These are phyloP conservation scores for Pseudomyrmex dendroicus DNA, from an alignment of 1,140 invertebrate genomes.

Conservation along the genomic window DNA sequence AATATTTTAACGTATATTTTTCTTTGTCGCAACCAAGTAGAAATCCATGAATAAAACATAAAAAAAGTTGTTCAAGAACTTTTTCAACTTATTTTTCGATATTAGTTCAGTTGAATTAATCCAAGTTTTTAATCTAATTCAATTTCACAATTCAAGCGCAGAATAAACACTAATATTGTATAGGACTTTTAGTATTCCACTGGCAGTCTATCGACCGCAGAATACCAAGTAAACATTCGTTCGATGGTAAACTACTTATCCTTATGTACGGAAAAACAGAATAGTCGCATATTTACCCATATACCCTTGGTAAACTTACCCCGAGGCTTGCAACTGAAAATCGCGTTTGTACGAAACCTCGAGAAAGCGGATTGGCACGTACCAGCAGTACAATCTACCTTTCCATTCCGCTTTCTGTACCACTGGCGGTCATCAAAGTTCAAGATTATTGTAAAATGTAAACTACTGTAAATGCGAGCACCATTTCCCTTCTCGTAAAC, in stretches of 20 bases:
- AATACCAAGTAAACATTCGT: constrained; percentile 31
- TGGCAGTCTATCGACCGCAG: constrained; percentile 14
- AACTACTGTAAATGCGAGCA: constrained; percentile 34
- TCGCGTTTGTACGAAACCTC: constrained; percentile 49
- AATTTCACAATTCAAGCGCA: constrained; percentile 18
- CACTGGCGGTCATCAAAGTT: constrained; percentile 48
- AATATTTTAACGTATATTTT: not conserved
- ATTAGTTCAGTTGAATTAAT: not conserved
- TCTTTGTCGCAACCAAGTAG: too few relatives aligned
- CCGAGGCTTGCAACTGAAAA: constrained; percentile 28
- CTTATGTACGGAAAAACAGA: constrained; percentile 46
- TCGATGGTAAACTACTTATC: constrained; percentile 40
- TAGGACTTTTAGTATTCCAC: constrained; percentile 25
- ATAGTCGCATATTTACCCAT: constrained; percentile 43
- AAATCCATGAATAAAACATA: too few relatives aligned
- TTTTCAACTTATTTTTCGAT: too few relatives aligned
- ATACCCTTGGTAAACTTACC: constrained; percentile 14
- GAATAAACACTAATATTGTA: constrained; percentile 45
- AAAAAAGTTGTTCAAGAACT: too few relatives aligned
- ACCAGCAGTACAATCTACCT: constrained; percentile 44
- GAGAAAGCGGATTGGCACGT: constrained; percentile 42
- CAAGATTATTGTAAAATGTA: constrained; percentile 57
- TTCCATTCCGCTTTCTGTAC: constrained; percentile 24
- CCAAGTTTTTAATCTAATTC: not conserved
- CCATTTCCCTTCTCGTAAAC: constrained; percentile 40